Evolutionary conservation across 2,888 invertebrate species (phyloP).

Genomic region (Himalopsyche japonica): DNA sequence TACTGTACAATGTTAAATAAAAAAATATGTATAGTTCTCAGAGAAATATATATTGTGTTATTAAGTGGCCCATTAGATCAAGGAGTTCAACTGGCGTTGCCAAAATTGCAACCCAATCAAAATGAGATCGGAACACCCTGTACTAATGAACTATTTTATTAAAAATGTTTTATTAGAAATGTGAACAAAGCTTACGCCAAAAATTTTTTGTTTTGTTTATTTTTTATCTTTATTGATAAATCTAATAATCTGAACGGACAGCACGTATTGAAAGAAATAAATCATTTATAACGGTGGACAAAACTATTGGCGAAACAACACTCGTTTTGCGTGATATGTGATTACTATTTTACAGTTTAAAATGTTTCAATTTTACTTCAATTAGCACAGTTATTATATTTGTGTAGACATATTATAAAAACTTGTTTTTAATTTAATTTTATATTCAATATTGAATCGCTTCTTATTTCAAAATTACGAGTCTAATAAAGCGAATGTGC

Average conservation of each 20-base stretch:
- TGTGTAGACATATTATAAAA: slow-evolving; percentile 14
- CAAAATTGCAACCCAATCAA: slow-evolving; percentile 9
- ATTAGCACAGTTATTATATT: slow-evolving; percentile 22
- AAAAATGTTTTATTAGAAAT: background rate
- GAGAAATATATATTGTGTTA: background rate
- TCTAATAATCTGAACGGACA: background rate
- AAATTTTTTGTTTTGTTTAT: background rate
- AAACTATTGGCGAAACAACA: background rate
- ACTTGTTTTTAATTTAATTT: slow-evolving; percentile 8
- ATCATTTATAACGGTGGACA: background rate
- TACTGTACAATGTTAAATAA: background rate
- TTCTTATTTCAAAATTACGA: slow-evolving; percentile 13
- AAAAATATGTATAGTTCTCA: background rate
- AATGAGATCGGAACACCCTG: slow-evolving; percentile 28
- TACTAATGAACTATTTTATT: background rate
- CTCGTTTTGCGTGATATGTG: slow-evolving; percentile 36
- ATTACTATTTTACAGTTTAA: slow-evolving; percentile 9
- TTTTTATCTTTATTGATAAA: background rate
- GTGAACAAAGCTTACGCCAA: background rate
- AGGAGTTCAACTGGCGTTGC: slow-evolving; percentile 21
- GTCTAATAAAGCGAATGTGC: slow-evolving; percentile 34
- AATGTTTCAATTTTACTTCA: slow-evolving; percentile 6
- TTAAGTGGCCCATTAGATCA: background rate
- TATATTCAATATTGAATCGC: background rate
- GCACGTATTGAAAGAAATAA: background rate